These are phyloP conservation scores for Hyphantria cunea DNA, from an alignment of 1,140 invertebrate genomes.

Conservation along the genomic window DNA sequence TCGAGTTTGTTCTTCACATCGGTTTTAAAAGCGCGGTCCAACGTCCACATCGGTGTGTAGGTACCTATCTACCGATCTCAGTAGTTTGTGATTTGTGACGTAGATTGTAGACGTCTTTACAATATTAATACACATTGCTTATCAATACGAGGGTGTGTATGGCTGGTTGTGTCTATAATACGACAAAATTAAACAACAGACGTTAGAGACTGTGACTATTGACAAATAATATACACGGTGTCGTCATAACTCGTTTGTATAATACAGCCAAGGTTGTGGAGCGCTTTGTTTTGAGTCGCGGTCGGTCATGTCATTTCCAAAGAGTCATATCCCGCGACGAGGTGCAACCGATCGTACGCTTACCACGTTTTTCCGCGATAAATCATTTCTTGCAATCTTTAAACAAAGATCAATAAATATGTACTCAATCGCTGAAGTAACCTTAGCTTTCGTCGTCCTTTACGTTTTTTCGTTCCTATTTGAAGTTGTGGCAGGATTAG, in stretches of 20 bases:
- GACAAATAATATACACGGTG: slow-evolving; percentile 12
- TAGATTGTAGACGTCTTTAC: background rate
- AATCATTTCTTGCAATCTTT: slow-evolving; percentile 40
- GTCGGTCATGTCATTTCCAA: slow-evolving; percentile 6
- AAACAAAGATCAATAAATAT: slow-evolving; percentile 60
- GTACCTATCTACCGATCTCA: no score
- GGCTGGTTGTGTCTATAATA: slow-evolving; percentile 13
- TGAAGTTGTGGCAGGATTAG: slow-evolving; percentile 72
- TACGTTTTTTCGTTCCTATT: slow-evolving; percentile 75
- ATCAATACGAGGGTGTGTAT: slow-evolving; percentile 48
- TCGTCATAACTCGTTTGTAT: slow-evolving; percentile 43
- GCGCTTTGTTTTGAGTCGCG: slow-evolving; percentile 48
- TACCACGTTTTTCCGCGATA: slow-evolving; percentile 37
- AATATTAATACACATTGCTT: slow-evolving; percentile 20
- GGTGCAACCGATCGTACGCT: slow-evolving; percentile 55
- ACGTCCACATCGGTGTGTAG: background rate
- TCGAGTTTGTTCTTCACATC: background rate
- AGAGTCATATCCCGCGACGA: slow-evolving; percentile 51
- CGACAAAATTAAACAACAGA: slow-evolving; percentile 27
- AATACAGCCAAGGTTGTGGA: slow-evolving; percentile 50
- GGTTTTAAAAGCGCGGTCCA: background rate
- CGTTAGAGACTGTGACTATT: background rate
- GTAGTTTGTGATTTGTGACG: background rate
- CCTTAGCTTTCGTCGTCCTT: slow-evolving; percentile 68
- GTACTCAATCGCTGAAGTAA: slow-evolving; percentile 75